Conservation (phyloP, 1,140 invertebrate genomes). For the Prorops nasuta region DNA sequence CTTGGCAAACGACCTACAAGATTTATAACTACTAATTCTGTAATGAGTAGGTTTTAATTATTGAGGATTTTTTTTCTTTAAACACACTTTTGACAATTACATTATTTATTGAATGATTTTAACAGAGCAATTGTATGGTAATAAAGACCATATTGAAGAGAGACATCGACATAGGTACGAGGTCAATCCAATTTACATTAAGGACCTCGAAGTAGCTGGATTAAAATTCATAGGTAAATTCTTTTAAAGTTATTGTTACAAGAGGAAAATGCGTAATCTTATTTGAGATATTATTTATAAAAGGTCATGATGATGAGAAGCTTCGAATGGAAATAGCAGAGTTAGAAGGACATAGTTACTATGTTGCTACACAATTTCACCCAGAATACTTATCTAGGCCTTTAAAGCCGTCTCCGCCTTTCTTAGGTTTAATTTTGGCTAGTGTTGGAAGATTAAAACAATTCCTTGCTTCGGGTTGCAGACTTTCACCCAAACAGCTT, state of each 20-base stretch:
- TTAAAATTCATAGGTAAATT: background rate
- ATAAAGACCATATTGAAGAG: constrained; percentile 79
- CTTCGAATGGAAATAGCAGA: constrained; percentile 84
- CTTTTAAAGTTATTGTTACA: too few relatives aligned
- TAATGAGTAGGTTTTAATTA: constrained; percentile 75
- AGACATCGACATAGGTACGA: constrained; percentile 92
- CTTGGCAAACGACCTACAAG: constrained; percentile 84
- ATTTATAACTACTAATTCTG: constrained; percentile 61
- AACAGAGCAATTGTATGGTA: constrained; percentile 76
- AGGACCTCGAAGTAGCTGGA: constrained; percentile 62
- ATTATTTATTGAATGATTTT: constrained; percentile 30
- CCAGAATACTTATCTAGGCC: constrained; percentile 96
- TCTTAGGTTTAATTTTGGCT: constrained; percentile 89
- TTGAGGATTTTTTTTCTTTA: too few relatives aligned
- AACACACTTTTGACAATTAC: background rate
- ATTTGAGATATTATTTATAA: constrained; percentile 18
- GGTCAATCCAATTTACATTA: constrained; percentile 85
- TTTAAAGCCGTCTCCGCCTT: constrained; percentile 90
- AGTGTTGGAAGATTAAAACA: constrained; percentile 73
- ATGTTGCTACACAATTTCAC: constrained; percentile 95
- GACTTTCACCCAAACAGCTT: constrained; percentile 65
- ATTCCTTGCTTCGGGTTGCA: constrained; percentile 70
- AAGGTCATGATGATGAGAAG: constrained; percentile 67
- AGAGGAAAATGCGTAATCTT: too few relatives aligned
- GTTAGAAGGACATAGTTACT: constrained; percentile 81